Percentiles rank a stretch among this genome's conserved stretches.
Evolutionary conservation across 2,797 vertebrate species (phyloP).

Genomic region (Rhabdophis nuchalis): DNA sequence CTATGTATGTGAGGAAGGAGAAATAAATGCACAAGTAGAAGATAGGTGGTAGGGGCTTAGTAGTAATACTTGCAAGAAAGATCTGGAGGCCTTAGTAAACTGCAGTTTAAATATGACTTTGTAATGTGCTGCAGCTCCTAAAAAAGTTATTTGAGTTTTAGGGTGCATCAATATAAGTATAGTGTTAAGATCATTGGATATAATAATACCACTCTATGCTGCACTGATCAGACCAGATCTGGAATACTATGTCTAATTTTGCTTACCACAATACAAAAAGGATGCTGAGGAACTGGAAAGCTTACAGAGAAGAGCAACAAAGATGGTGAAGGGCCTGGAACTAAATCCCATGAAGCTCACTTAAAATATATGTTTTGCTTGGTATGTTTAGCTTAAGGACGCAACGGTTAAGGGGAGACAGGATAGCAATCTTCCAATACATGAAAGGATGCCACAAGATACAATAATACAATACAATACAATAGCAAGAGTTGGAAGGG

Average conservation of each 20-base stretch:
- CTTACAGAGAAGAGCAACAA: background rate
- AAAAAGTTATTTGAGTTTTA: background rate
- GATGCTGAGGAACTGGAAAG: background rate
- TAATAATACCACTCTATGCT: background rate
- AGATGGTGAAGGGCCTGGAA: background rate
- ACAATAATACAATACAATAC: too few species aligned
- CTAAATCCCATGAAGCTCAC: background rate
- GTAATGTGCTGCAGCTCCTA: background rate
- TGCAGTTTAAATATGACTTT: background rate
- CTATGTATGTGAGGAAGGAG: background rate
- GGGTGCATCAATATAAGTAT: background rate
- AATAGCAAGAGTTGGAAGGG: too few species aligned
- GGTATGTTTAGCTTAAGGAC: background rate
- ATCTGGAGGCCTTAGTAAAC: background rate
- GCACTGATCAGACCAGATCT: background rate
- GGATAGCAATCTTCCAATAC: background rate
- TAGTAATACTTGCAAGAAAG: background rate
- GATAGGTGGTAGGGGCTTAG: background rate
- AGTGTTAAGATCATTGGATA: background rate
- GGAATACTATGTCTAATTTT: background rate
- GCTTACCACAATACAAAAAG: background rate
- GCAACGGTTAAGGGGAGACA: background rate
- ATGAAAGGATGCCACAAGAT: background rate
- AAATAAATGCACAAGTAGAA: background rate
- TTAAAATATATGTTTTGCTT: background rate